Percentiles rank a stretch among this genome's conserved stretches.
These are phyloP conservation scores for Megalonaias nervosa DNA, from an alignment of 1,140 invertebrate species.

Conservation along the genomic window DNA sequence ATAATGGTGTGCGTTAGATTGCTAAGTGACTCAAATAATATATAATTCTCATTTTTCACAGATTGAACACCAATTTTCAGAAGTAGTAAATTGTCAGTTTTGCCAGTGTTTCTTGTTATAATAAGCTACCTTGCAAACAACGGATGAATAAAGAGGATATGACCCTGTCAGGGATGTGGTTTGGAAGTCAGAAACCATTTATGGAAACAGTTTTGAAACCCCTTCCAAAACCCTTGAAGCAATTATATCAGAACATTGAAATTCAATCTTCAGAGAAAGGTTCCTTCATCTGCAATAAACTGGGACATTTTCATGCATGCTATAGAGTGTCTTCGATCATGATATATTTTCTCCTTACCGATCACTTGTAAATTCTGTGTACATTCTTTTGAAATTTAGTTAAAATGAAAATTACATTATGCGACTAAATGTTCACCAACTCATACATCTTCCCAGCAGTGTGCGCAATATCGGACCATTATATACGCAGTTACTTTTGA, in stretches of 20 bases:
- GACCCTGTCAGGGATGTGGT: constrained; percentile 13
- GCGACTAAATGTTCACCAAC: constrained; percentile 38
- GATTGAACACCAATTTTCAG: constrained; percentile 29
- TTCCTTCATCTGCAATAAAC: not conserved
- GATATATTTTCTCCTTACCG: constrained; percentile 11
- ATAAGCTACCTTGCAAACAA: constrained; percentile 28
- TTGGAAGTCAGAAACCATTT: constrained; percentile 26
- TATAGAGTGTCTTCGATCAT: constrained; percentile 12
- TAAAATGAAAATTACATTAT: constrained; percentile 10
- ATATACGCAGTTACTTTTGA: constrained; percentile 38
- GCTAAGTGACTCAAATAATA: constrained; percentile 7
- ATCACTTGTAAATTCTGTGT: constrained; percentile 7
- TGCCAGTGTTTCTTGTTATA: constrained; percentile 35
- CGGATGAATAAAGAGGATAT: constrained; percentile 24
- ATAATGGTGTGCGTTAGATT: not conserved
- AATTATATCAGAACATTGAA: not conserved
- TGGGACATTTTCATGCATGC: constrained; percentile 4
- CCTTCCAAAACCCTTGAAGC: constrained; percentile 1
- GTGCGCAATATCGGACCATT: constrained; percentile 41
- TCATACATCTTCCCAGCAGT: constrained; percentile 38
- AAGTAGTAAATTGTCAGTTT: constrained; percentile 20
- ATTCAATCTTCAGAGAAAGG: too few species aligned
- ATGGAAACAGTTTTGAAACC: constrained; percentile 16
- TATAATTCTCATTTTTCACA: constrained; percentile 23
- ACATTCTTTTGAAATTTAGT: constrained; percentile 13